Conservation (phyloP, 2,888 invertebrate species). For the Penaeus monodon region DNA sequence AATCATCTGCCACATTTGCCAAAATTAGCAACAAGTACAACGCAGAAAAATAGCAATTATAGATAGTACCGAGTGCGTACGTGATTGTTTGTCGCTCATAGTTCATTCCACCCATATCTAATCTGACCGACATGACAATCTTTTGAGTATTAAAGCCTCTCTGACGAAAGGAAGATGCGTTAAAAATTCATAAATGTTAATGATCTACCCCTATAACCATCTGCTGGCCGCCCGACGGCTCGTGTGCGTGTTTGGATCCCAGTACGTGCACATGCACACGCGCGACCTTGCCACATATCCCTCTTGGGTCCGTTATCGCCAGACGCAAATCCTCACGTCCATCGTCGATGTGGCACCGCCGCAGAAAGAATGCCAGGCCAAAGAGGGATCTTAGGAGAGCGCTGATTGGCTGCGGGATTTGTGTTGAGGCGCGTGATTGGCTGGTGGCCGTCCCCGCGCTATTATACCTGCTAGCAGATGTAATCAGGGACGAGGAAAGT, state of each 20-base stretch:
- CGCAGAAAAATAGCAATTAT: too few relatives aligned
- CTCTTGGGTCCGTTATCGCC: not conserved
- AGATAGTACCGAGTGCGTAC: too few relatives aligned
- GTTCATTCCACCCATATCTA: too few relatives aligned
- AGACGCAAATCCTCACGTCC: not conserved
- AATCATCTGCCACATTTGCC: not conserved
- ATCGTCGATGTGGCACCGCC: constrained; percentile 13
- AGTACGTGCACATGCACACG: constrained; percentile 22
- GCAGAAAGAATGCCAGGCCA: constrained; percentile 8
- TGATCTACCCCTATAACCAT: too few relatives aligned
- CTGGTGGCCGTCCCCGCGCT: constrained; percentile 37
- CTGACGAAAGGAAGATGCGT: too few relatives aligned
- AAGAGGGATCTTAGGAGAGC: not conserved
- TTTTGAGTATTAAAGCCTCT: too few relatives aligned
- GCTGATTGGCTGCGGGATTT: constrained; percentile 10
- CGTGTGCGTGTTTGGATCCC: constrained; percentile 19
- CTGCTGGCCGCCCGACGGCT: not conserved
- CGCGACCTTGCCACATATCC: constrained; percentile 19
- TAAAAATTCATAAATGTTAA: too few relatives aligned
- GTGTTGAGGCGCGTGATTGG: constrained; percentile 34
- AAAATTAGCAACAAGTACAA: too few relatives aligned
- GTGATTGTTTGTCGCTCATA: too few relatives aligned
- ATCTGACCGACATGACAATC: too few relatives aligned
- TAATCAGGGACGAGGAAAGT: constrained; percentile 61
- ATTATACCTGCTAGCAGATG: constrained; percentile 48